Base-by-base conservation (phyloP, 2,797 vertebrate genomes). In the Sphaeramia orbicularis region DNA sequence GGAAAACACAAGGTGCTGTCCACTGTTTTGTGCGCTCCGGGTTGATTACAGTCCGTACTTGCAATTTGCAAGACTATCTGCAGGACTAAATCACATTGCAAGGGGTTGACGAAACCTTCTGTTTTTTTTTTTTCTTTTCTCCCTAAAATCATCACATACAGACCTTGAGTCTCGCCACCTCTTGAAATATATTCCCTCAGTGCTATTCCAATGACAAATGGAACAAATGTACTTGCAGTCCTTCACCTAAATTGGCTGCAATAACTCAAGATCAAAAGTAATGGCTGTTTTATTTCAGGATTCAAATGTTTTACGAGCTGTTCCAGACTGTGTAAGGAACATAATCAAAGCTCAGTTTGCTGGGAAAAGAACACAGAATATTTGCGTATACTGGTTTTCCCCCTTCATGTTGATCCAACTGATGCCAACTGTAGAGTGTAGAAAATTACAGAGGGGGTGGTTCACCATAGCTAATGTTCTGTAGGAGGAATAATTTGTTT, bases 401-500 rank as follows among this genome's bases (percentile, higher is more conserved):
- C 32, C 41, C 32, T 56, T 16, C 10, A 13, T 43, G 36, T 45
- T 49, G 72, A 38, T 62, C 5, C 1, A 35, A 30, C 24, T 36
- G 27, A 56, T 63, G 60, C 68, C 69, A 60, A 40, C 35, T 69
- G 53, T 45, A 27, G 52, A 55, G 64, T 48, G 32, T 49, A 72
- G 30, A 21, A 14, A 69, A 68, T 32, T 52, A 15, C 14, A 37
- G 55, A 59, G 53, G 59, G 50, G 59, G 71, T 59, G 74, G 10
- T 51, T 32, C 58, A 38, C 57, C n/a, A 7, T 69, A 35, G 59
- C 61, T 84, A 61, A 78, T 76, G 55, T 43, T 48, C 52, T 62
- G 77, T 69, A 36, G 81, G 72, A 76, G 74, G 70, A 76, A 78
- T 69, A 40, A 75, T 74, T 66, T 63, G 35, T 80, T 78, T 65